Conservation (phyloP, 2,888 invertebrate species). For the Celastrina argiolus region DNA sequence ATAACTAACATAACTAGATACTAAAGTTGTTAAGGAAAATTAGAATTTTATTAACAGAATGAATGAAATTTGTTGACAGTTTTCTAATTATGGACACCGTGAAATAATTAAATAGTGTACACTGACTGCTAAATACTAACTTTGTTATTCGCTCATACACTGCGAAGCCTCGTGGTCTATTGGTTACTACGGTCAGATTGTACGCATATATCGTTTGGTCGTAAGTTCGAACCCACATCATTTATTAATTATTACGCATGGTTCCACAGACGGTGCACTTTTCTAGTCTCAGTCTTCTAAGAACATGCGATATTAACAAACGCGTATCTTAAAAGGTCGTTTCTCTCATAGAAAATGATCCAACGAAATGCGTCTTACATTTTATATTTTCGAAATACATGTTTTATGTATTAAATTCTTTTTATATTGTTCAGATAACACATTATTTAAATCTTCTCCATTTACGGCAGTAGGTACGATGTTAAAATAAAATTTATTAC, state of each 20-base stretch:
- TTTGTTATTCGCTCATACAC: slow-evolving; percentile 30
- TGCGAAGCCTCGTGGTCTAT: slow-evolving; percentile 34
- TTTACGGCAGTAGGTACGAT: slow-evolving; percentile 15
- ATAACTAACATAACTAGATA: background rate
- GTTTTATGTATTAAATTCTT: background rate
- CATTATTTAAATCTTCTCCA: slow-evolving; percentile 8
- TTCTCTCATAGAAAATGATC: slow-evolving; percentile 42
- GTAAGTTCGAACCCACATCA: slow-evolving; percentile 48
- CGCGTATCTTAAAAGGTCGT: slow-evolving; percentile 40
- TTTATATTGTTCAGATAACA: slow-evolving; percentile 7
- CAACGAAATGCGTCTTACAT: slow-evolving; percentile 32
- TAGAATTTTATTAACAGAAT: background rate
- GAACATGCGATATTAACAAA: slow-evolving; percentile 61
- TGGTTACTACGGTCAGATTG: slow-evolving; percentile 28
- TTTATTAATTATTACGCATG: slow-evolving; percentile 54
- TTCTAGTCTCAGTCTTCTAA: slow-evolving; percentile 61
- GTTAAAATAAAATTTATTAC: slow-evolving; percentile 21
- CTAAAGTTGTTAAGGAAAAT: background rate
- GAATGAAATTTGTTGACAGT: no score
- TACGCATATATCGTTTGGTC: slow-evolving; percentile 25
- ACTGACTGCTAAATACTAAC: slow-evolving; percentile 21
- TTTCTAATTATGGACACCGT: no score
- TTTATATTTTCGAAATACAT: slow-evolving; percentile 25
- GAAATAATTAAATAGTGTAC: background rate
- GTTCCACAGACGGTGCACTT: slow-evolving; percentile 62